Base-by-base conservation (phyloP, 2,888 invertebrate genomes). In the Drosophila limbata region DNA sequence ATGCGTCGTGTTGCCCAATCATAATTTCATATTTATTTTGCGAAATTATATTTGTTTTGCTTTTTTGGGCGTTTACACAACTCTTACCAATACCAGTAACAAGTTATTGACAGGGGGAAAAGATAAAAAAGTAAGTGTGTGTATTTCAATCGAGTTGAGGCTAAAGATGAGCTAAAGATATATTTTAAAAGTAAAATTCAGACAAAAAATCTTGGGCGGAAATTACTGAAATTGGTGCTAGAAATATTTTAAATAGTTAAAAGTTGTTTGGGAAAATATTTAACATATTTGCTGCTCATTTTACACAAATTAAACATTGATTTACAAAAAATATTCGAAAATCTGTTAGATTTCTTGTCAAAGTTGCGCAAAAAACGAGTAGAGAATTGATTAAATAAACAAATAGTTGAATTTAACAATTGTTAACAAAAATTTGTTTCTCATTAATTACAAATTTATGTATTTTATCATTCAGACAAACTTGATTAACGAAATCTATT, bases 21-120 rank as follows among this genome's bases (percentile, higher is more conserved):
- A 84, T 84, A 88, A 88, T 86, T 88, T 77, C 73, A 82, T 86
- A 89, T 86, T 86, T 89, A 82, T 72, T 75, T 76, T 77, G 77
- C 63, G 72, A 89, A 89, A 86, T 80, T 70, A 73, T 87, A 73
- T 86, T 86, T 89, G 78, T 63, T 87, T 85, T 81, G 72, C 60
- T 76, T 76, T 76, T 25, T 73, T 65, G 59, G 62, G 74, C 69
- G 65, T 70, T 61, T 52, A 44, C 44, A 31, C 51, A 40, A 44
- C 21, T 47, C 39, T 5, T 19, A 5, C 1, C 33, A 33, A 21
- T 25, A 21, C 0, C 33, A 33, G n/a, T 25, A 21, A 25, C 44
- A 44, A 3, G 19, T 21, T n/a, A 37, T 9, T 2, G 44, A 10
- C n/a, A 56, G 15, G 40, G 40, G 35, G 19, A 40, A 17, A 4